Evolutionary conservation across 1,140 invertebrate genomes (phyloP), one percentile per base, ranked within the genome.

Genomic region (Rhizoglyphus robini): DNA sequence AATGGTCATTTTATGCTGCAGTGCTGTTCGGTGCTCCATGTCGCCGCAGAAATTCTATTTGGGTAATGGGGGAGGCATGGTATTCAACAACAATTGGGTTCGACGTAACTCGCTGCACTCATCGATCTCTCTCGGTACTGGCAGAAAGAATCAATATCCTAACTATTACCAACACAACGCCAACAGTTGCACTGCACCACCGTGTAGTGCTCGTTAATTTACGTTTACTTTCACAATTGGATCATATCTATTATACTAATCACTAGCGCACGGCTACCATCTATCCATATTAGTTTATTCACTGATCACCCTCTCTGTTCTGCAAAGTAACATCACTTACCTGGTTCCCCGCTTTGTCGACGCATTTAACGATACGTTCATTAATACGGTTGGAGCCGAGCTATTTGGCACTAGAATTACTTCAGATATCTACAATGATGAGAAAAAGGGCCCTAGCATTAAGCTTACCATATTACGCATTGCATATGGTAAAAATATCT

Each of bases 1-100:
- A 91, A 4, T 97, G 94, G 93, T 90, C 88, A 0, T 98, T 90
- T 74, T 90, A 84, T 54, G 82, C 96, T 72, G 88, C 88, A 57
- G 85, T 90, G 32, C 81, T 94, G 38, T 85, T 86, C 87, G 29
- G 81, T 95, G 48, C 83, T 93, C 70, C 80, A 82, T 71, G 79
- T 77, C 63, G 72, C 88, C 66, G 87, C 86, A 32, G 82, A 85
- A 20, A 48, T 68, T 41, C 47, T 69, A 11, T 41, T 72, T 4
- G 65, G 34, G 71, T 71, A 68, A 66, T 66, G 13, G 60, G 62
- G 23, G 62, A 59, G 59, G 68, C 69, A 46, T 38, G 15, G 23
- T 46, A 15, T n/a, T 4, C 58, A 60, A 20, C 58, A 60, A 34
- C 58, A 60, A 46, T 29, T 60, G 13, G 58, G n/a, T 46, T 60